Conservation (phyloP, 2,888 invertebrate genomes). For the Minunthozetes semirufus region DNA sequence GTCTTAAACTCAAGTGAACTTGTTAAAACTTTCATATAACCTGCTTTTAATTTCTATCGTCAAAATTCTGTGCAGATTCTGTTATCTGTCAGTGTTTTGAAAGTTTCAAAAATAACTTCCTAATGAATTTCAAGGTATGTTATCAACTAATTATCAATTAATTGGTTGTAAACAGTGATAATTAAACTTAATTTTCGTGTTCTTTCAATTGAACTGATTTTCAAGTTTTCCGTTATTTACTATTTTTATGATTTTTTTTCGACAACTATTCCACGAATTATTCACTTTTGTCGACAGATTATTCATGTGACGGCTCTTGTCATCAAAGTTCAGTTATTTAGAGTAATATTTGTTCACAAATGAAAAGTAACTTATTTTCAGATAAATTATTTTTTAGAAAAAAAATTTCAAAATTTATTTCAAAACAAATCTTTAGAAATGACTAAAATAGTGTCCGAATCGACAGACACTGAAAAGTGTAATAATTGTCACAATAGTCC, state of each 20-base stretch:
- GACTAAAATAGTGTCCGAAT: not conserved
- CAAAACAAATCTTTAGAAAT: not conserved
- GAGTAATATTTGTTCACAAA: not conserved
- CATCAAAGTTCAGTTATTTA: not conserved
- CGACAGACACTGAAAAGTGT: not conserved
- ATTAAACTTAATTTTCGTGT: not conserved
- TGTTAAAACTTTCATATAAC: too few species aligned
- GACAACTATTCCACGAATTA: not conserved
- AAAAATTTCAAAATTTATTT: not conserved
- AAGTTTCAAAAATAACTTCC: not conserved
- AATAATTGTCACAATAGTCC: not conserved
- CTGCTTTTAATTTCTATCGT: too few species aligned
- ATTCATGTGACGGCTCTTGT: not conserved
- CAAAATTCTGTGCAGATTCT: too few species aligned
- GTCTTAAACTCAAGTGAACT: not conserved
- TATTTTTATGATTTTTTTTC: not conserved
- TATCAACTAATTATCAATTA: not conserved
- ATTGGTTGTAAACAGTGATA: not conserved
- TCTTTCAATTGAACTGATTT: not conserved
- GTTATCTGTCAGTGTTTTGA: not conserved
- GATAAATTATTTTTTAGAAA: not conserved
- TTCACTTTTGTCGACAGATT: conserved; percentile 1
- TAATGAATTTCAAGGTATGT: conserved; percentile 21
- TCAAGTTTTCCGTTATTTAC: not conserved
- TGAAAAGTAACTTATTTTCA: not conserved